phyloP scores from a whole-genome alignment of 2,888 invertebrate genomes.

The Eugnorisma glareosa region DNA sequence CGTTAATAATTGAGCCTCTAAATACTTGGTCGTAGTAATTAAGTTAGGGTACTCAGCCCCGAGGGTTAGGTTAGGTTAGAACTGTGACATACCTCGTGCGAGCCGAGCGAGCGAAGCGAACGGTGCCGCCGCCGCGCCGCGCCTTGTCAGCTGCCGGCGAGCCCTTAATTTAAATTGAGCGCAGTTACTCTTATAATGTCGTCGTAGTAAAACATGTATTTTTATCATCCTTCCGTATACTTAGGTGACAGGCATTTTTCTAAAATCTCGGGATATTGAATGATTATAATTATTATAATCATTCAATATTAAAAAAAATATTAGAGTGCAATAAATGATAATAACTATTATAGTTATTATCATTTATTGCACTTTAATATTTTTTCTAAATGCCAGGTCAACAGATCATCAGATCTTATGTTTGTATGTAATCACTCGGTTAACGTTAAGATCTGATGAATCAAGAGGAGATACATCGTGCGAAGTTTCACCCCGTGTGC shows the following conservation, averaged over 20 bases:
- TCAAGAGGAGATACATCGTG: conserved; percentile 55
- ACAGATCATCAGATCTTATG: background rate
- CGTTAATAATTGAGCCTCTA: too few relatives aligned
- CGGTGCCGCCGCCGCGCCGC: too few relatives aligned
- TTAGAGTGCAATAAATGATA: too few relatives aligned
- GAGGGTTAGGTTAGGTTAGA: background rate
- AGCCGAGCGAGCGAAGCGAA: background rate
- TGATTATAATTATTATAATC: background rate
- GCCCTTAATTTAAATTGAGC: background rate
- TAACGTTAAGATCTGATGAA: background rate
- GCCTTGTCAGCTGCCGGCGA: background rate
- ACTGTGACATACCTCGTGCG: background rate
- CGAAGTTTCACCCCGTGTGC: conserved; percentile 69
- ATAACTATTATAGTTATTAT: background rate
- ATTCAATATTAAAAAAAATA: too few relatives aligned
- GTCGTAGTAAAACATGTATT: background rate
- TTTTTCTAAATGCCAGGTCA: background rate
- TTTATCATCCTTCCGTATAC: background rate
- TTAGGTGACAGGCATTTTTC: background rate
- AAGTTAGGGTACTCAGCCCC: background rate
- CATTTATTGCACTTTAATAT: background rate
- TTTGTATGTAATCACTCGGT: background rate
- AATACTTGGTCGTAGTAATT: too few relatives aligned
- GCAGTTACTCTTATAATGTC: background rate
- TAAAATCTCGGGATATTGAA: background rate